Evolutionary conservation across 1,140 invertebrate species (phyloP), one percentile per base, ranked within the genome.

Genomic region (Camponotus pennsylvanicus): DNA sequence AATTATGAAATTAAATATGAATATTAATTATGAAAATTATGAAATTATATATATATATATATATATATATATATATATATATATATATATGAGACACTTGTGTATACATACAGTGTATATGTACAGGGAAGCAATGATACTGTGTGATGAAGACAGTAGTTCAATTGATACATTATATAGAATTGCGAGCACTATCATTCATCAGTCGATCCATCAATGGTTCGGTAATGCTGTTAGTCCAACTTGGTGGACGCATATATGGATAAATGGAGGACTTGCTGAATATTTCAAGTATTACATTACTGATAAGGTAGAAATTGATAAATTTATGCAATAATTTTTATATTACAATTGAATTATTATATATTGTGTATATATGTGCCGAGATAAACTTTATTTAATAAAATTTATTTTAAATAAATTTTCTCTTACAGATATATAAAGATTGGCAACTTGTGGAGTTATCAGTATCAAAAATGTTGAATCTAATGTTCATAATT

Each of bases 131-230:
- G 13, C n/a, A 5, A 32, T 34, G 15, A 87, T 93, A 88, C 71
- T 92, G 15, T 90, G 90, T 42, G 78, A 93, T 66, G 94, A 95
- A 9, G 92, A 93, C 2, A 94, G 5, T 27, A 79, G 9, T 79
- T 7, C 63, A 37, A 55, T 57, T 4, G 95, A 96, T 49, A 96
- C 97, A 91, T 96, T 97, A 71, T 93, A 95, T 2, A 96, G 96
- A 15, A 96, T 98, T 5, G 97, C 97, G 0, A 96, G 94, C 90
- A 96, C 97, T 37, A 95, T 98, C 21, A 96, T 97, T 0, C 98
- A 98, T 93, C 98, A 98, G 94, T 91, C 98, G 11, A 97, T 97
- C 0, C 98, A 98, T 95, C 97, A 97, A 92, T 98, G 97, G 97
- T 97, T 97, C 92, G 97, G 97, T 27, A 97, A 98, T 93, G 94